A percentile compares a stretch with the other conserved stretches of the same genome.
phyloP scores from a whole-genome alignment of 2,797 vertebrate species.

The Carapus acus region DNA sequence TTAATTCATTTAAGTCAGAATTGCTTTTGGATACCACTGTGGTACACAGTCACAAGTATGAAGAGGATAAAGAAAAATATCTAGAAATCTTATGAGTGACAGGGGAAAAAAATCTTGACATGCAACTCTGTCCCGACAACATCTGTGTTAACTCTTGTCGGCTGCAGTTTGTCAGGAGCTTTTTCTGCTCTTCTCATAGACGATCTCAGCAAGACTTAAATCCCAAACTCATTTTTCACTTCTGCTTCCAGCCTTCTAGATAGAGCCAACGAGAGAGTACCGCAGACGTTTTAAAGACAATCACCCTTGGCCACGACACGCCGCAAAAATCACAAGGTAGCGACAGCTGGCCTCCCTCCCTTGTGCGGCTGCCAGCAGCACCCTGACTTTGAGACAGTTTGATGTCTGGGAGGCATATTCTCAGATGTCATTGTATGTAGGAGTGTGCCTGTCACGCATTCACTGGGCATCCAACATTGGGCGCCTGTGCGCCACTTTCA shows the following conservation, averaged over 20 bases:
- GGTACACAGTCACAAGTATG: too few species aligned
- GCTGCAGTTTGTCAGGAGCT: too few species aligned
- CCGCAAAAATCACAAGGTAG: constrained; percentile 47
- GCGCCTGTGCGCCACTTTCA: constrained; percentile 57
- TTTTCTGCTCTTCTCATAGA: too few species aligned
- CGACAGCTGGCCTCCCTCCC: constrained; percentile 53
- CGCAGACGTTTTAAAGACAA: constrained; percentile 37
- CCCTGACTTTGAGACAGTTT: constrained; percentile 49
- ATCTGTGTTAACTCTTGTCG: too few species aligned
- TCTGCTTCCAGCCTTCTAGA: constrained; percentile 19
- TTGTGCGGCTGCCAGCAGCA: constrained; percentile 52
- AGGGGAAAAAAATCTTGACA: too few species aligned
- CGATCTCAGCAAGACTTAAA: too few species aligned
- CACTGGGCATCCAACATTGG: constrained; percentile 43
- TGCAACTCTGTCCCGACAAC: too few species aligned
- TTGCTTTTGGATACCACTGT: too few species aligned
- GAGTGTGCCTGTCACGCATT: constrained; percentile 59
- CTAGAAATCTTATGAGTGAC: too few species aligned
- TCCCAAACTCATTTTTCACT: constrained; percentile 26
- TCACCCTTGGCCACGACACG: constrained; percentile 52
- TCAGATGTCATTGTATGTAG: constrained; percentile 55
- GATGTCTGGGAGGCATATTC: constrained; percentile 60
- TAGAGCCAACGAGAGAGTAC: too few species aligned
- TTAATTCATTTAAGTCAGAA: too few species aligned
- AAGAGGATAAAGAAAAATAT: too few species aligned